phyloP scores from a whole-genome alignment of 2,113 vertebrate genomes.

The Myocastor coypus region DNA sequence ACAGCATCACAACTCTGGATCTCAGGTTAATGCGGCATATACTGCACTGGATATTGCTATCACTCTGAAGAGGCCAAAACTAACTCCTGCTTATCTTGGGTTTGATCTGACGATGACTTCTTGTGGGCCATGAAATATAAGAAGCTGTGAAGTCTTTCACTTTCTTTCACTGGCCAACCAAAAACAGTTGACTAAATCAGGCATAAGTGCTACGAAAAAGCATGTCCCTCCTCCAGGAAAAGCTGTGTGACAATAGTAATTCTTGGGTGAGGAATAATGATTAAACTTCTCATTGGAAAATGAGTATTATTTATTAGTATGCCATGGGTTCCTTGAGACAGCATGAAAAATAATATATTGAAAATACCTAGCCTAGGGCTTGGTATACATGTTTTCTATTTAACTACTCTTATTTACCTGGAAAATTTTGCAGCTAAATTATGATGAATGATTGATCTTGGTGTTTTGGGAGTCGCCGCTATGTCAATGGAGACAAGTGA shows the following conservation, averaged over 20 bases:
- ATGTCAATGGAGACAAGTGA: neutral
- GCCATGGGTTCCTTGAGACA: neutral
- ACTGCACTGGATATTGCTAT: neutral
- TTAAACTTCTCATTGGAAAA: slow-evolving; percentile 2
- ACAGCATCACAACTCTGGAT: neutral
- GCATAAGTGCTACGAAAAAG: neutral
- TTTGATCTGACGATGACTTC: neutral
- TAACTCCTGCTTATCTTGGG: neutral
- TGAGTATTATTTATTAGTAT: neutral
- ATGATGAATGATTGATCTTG: neutral
- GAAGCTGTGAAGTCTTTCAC: neutral
- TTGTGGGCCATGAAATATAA: neutral
- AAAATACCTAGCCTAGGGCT: neutral
- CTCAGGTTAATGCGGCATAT: neutral
- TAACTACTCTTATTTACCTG: neutral
- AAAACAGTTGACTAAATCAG: neutral
- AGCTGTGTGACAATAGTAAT: neutral
- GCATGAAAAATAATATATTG: neutral
- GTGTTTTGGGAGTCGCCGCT: neutral
- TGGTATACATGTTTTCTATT: neutral
- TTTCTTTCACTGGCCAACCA: neutral
- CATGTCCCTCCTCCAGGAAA: neutral
- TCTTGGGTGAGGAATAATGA: neutral
- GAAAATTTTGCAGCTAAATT: neutral
- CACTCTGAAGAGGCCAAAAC: neutral